Conservation (phyloP, 2,113 vertebrate species). For the Xiphophorus couchianus region DNA sequence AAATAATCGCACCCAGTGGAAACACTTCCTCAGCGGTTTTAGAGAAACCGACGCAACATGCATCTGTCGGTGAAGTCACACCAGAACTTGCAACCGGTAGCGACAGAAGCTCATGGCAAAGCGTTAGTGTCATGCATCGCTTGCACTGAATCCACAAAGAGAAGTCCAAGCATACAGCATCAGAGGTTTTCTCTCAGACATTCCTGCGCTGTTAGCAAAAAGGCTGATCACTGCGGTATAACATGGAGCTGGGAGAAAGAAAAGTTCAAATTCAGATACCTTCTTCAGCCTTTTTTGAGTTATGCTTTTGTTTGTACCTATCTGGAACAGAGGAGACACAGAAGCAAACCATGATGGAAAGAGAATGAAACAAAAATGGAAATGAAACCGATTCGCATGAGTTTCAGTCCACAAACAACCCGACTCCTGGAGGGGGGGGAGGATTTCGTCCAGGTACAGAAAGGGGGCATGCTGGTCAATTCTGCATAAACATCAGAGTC, state of each 20-base stretch:
- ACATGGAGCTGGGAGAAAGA: slow-evolving; percentile 51
- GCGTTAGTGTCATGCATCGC: slow-evolving; percentile 68
- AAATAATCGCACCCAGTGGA: slow-evolving; percentile 1
- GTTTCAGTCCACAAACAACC: slow-evolving; percentile 40
- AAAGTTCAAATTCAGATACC: slow-evolving; percentile 81
- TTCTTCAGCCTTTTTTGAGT: slow-evolving; percentile 88
- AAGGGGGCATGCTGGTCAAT: slow-evolving; percentile 69
- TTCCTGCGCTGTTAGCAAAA: slow-evolving; percentile 29
- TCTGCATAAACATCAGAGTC: slow-evolving; percentile 53
- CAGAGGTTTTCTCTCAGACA: slow-evolving; percentile 52
- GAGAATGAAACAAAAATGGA: slow-evolving; percentile 69
- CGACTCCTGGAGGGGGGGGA: slow-evolving; percentile 20
- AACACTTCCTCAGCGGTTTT: slow-evolving; percentile 47
- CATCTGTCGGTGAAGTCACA: slow-evolving; percentile 31
- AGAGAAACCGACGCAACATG: slow-evolving; percentile 47
- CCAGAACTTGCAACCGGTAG: slow-evolving; percentile 35
- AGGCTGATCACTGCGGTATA: slow-evolving; percentile 41
- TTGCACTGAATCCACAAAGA: slow-evolving; percentile 23
- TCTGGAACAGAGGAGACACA: slow-evolving; percentile 89
- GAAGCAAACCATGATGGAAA: slow-evolving; percentile 71
- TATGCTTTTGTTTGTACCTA: slow-evolving; percentile 94
- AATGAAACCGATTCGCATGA: slow-evolving; percentile 58
- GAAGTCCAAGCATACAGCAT: slow-evolving; percentile 40
- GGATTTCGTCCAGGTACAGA: slow-evolving; percentile 25
- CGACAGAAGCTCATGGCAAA: slow-evolving; percentile 16